phyloP scores from a whole-genome alignment of 2,797 vertebrate genomes.

The Clarias fuscus region DNA sequence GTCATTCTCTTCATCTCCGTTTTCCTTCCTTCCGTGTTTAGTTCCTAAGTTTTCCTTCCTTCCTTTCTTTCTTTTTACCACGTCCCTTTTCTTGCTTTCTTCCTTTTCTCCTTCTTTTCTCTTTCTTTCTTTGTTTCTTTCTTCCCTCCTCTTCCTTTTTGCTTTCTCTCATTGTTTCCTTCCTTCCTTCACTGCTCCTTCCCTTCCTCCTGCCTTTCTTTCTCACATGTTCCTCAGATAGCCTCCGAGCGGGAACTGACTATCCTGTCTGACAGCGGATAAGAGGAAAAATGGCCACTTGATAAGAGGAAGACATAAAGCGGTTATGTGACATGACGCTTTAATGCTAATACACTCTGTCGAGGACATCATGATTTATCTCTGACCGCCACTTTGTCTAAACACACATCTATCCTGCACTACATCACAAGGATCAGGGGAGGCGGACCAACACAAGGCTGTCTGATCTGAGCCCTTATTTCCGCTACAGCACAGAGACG shows the following conservation, averaged over 20 bases:
- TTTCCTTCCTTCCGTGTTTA: not conserved
- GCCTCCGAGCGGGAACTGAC: not conserved
- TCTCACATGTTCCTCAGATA: slow-evolving; percentile 33
- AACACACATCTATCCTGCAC: slow-evolving; percentile 23
- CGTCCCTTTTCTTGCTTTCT: no score
- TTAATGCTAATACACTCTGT: slow-evolving; percentile 31
- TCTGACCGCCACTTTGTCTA: slow-evolving; percentile 60
- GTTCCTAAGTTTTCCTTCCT: not conserved
- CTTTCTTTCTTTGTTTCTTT: not conserved
- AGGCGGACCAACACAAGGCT: not conserved
- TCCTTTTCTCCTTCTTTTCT: not conserved
- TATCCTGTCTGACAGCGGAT: slow-evolving; percentile 6
- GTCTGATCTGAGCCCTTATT: not conserved
- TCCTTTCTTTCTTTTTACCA: not conserved
- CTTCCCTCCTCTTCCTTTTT: not conserved
- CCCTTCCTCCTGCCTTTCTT: no score
- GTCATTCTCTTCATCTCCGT: not conserved
- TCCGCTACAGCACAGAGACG: not conserved
- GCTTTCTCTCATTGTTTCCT: no score
- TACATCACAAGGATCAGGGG: not conserved
- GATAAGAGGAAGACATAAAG: slow-evolving; percentile 40
- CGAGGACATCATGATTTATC: slow-evolving; percentile 47
- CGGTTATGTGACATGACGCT: not conserved
- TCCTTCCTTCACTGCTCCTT: no score
- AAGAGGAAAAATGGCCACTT: slow-evolving; percentile 6